These are phyloP conservation scores for Bombus vancouverensis DNA, from an alignment of 1,140 invertebrate genomes.

Conservation along the genomic window DNA sequence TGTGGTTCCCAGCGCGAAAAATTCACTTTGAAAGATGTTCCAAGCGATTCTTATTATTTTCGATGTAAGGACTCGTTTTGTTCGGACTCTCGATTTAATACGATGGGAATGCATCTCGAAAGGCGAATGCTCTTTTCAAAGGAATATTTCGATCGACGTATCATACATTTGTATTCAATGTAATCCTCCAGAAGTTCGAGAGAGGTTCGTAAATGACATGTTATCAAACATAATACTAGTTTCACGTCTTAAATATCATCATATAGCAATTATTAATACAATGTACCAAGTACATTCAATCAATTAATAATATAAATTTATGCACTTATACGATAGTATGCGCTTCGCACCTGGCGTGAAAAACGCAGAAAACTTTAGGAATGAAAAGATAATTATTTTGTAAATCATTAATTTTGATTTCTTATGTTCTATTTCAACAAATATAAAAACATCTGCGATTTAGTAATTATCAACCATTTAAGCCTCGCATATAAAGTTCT, in stretches of 20 bases:
- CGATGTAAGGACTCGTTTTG: no score
- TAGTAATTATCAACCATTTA: no score
- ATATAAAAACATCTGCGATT: no score
- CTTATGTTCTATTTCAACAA: no score
- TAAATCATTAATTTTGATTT: no score
- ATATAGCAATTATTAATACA: background rate
- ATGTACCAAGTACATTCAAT: no score
- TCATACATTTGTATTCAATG: background rate
- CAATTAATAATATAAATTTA: no score
- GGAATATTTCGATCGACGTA: background rate
- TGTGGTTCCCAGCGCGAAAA: background rate
- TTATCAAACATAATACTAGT: background rate
- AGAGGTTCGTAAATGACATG: background rate
- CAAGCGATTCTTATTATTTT: background rate
- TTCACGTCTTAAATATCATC: background rate
- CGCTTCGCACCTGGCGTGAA: no score
- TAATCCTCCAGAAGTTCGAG: background rate
- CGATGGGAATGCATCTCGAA: background rate
- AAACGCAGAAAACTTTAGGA: no score
- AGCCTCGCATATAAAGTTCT: background rate
- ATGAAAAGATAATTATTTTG: no score
- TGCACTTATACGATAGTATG: no score
- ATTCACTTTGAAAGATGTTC: background rate
- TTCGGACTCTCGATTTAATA: background rate
- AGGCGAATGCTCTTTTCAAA: background rate